Percentiles rank a stretch among this genome's conserved stretches.
Conservation (phyloP, 2,113 vertebrate species). For the Arenaria interpres region DNA sequence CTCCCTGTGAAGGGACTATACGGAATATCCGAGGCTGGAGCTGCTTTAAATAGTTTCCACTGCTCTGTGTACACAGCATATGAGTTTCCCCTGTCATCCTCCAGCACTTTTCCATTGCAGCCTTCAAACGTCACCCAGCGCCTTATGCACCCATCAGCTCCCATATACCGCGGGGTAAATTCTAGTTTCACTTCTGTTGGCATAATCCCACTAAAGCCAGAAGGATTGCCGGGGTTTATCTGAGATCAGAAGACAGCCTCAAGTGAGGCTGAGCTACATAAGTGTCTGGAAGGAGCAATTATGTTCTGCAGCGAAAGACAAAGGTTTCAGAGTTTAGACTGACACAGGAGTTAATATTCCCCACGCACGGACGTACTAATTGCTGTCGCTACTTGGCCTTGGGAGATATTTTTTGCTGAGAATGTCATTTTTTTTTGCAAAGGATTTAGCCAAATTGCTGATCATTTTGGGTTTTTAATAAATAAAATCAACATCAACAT, state of each 20-base stretch:
- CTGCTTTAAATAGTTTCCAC: conserved; percentile 55
- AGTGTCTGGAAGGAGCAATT: conserved; percentile 38
- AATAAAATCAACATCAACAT: conserved; percentile 7
- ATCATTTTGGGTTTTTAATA: neutral
- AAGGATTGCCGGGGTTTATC: conserved; percentile 50
- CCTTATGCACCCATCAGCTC: conserved; percentile 18
- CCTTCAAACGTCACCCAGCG: neutral
- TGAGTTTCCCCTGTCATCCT: conserved; percentile 18
- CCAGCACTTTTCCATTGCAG: conserved; percentile 44
- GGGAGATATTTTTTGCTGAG: neutral
- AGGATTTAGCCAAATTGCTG: neutral
- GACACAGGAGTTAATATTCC: conserved; percentile 5
- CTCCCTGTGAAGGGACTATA: neutral
- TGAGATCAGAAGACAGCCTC: conserved; percentile 51
- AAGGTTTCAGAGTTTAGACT: neutral
- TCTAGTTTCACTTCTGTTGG: conserved; percentile 41
- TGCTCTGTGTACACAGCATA: neutral
- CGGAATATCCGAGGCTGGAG: neutral
- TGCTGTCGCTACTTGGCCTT: neutral
- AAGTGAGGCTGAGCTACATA: neutral
- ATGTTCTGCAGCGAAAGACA: neutral
- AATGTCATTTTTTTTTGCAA: neutral
- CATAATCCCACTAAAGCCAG: conserved; percentile 55
- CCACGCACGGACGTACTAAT: neutral
- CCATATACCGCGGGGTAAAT: neutral